phyloP scores from a whole-genome alignment of 1,140 invertebrate genomes.

The Orius insidiosus region DNA sequence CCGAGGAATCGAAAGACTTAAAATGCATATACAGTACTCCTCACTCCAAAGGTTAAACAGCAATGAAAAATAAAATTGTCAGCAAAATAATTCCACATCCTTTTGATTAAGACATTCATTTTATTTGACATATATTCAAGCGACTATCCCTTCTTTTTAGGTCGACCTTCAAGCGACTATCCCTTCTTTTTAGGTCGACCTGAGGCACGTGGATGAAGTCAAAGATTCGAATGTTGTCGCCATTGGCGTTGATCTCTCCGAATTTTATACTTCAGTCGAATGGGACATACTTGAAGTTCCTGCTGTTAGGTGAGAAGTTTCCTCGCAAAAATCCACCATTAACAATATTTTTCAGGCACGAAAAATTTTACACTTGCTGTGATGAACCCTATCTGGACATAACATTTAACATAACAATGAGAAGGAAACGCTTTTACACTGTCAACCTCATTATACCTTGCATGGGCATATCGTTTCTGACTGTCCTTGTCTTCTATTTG shows the following conservation, averaged over 20 bases:
- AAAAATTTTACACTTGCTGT: slow-evolving; percentile 93
- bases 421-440: slow-evolving; percentile 94
- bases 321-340: not conserved
- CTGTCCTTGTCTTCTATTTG: slow-evolving; percentile 94
- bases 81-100: not conserved
- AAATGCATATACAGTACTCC: not conserved
- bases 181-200: slow-evolving; percentile 69
- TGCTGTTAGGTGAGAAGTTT: slow-evolving; percentile 52
- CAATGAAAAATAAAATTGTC: not conserved
- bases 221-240: slow-evolving; percentile 65
- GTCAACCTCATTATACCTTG: slow-evolving; percentile 95
- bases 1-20: not conserved
- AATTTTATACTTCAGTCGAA: slow-evolving; percentile 92
- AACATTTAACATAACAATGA: slow-evolving; percentile 97
- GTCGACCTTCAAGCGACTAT: slow-evolving; percentile 40
- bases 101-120: not conserved
- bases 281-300: slow-evolving; percentile 97
- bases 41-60: not conserved
- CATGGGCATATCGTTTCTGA: slow-evolving; percentile 96
- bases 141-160: slow-evolving; percentile 37
- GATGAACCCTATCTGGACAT: slow-evolving; percentile 93
- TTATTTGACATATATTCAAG: not conserved
- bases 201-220: slow-evolving; percentile 71
- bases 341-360: slow-evolving; percentile 46
- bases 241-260: slow-evolving; percentile 79